Percentiles rank a stretch among this genome's conserved stretches.
phyloP scores from a whole-genome alignment of 2,113 vertebrate genomes.

The Phodopus roborovskii region DNA sequence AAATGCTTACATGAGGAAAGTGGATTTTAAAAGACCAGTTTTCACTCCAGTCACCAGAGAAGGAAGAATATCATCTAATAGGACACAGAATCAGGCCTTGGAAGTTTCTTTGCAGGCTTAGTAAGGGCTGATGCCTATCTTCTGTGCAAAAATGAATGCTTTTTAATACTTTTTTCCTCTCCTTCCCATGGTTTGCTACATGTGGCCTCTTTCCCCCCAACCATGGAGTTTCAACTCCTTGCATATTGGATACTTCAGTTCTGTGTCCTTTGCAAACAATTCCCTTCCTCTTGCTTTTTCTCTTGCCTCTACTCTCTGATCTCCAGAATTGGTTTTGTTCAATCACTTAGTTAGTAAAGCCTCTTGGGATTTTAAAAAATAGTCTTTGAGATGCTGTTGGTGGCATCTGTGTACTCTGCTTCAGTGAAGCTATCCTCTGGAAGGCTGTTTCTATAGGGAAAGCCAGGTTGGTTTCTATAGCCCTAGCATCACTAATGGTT shows the following conservation, averaged over 20 bases:
- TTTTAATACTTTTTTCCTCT: background rate
- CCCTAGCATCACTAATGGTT: background rate
- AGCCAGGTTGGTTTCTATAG: background rate
- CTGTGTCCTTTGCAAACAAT: background rate
- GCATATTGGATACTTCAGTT: background rate
- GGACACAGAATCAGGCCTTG: background rate
- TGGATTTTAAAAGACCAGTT: background rate
- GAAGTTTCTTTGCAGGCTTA: background rate
- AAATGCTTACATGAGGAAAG: constrained; percentile 9
- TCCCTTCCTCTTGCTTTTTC: background rate
- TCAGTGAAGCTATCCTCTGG: background rate
- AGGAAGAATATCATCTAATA: background rate
- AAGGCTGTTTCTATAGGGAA: background rate
- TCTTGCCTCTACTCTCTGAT: background rate
- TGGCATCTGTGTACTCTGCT: background rate
- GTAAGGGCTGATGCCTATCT: background rate
- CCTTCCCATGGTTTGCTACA: background rate
- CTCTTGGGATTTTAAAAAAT: background rate
- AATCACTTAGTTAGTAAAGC: background rate
- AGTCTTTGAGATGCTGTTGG: background rate
- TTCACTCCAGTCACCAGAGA: background rate
- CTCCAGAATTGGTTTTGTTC: background rate
- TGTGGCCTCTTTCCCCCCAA: background rate
- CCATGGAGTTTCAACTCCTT: background rate
- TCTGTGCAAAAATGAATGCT: background rate